A percentile compares a stretch with the other conserved stretches of the same genome.
These are phyloP conservation scores for Rhyacichthys aspro DNA, from an alignment of 2,797 vertebrate genomes.

Conservation along the genomic window DNA sequence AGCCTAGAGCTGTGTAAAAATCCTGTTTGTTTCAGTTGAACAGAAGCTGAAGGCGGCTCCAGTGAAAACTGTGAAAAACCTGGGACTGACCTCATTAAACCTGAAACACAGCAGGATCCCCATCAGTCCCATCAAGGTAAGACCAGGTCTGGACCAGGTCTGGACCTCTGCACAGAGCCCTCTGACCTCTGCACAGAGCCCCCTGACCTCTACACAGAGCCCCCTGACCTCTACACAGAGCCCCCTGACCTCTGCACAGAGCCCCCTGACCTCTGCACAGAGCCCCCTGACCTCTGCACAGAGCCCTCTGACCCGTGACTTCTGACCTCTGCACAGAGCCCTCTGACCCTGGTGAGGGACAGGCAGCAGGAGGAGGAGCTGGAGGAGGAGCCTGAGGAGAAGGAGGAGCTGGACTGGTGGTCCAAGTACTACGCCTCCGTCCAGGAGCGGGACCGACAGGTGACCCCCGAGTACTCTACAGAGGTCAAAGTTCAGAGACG, in stretches of 20 bases:
- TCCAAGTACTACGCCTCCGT: slow-evolving; percentile 93
- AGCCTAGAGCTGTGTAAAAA: slow-evolving; percentile 64
- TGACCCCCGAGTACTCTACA: slow-evolving; percentile 5
- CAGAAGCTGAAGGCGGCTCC: slow-evolving; percentile 35
- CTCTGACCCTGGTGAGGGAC: slow-evolving; percentile 77
- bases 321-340: slow-evolving; percentile 68
- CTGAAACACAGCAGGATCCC: slow-evolving; percentile 78
- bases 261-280: slow-evolving; percentile 67
- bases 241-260: too few species aligned
- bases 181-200: too few species aligned
- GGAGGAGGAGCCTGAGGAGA: slow-evolving; percentile 88
- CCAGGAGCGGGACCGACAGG: slow-evolving; percentile 85
- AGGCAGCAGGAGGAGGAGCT: slow-evolving; percentile 71
- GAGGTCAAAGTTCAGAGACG: too few species aligned
- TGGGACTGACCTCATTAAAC: slow-evolving; percentile 70
- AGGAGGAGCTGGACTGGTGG: slow-evolving; percentile 96
- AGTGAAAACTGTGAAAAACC: slow-evolving; percentile 68
- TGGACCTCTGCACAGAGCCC: not conserved
- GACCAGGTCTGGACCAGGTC: not conserved
- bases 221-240: slow-evolving; percentile 80
- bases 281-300: slow-evolving; percentile 81
- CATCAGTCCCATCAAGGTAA: slow-evolving; percentile 69
- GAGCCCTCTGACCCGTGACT: not conserved
- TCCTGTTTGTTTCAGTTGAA: slow-evolving; percentile 37
- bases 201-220: slow-evolving; percentile 65